Percentiles rank a stretch among this genome's conserved stretches.
Conservation (phyloP, 1,140 invertebrate genomes). For the Drosophila sproati region DNA sequence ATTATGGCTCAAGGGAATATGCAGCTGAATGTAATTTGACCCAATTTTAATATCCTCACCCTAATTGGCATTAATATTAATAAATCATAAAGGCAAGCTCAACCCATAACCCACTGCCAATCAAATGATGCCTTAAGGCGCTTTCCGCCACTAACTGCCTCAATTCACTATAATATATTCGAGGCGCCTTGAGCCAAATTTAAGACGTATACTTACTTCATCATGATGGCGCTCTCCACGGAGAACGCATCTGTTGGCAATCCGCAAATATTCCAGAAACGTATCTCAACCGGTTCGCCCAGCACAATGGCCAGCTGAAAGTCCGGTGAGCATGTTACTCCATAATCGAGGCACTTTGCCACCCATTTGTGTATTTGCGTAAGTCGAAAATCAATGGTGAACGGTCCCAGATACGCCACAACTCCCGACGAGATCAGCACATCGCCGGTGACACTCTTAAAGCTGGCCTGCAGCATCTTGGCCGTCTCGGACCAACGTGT, state of each 20-base stretch:
- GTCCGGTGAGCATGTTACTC: slow-evolving; percentile 90
- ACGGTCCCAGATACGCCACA: slow-evolving; percentile 96
- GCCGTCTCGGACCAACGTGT: slow-evolving; percentile 93
- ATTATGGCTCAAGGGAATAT: background rate
- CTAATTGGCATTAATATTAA: background rate
- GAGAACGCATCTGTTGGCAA: slow-evolving; percentile 95
- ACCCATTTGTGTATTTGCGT: slow-evolving; percentile 90
- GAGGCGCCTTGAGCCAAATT: no score
- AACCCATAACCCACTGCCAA: background rate
- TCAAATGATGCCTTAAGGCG: background rate
- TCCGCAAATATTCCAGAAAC: slow-evolving; percentile 96
- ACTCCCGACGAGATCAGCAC: slow-evolving; percentile 94
- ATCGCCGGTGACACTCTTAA: slow-evolving; percentile 90
- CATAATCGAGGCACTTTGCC: slow-evolving; percentile 87
- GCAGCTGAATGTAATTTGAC: background rate
- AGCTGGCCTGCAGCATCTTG: slow-evolving; percentile 89
- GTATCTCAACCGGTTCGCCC: slow-evolving; percentile 94
- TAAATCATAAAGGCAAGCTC: background rate
- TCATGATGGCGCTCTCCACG: slow-evolving; percentile 96
- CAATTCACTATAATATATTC: background rate
- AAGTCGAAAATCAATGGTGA: slow-evolving; percentile 91
- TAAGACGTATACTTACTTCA: slow-evolving; percentile 86
- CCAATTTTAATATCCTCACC: background rate
- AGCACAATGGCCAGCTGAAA: slow-evolving; percentile 91
- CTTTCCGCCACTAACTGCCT: no score